Conservation (phyloP, 2,113 vertebrate species). For the Grammomys dolichurus region DNA sequence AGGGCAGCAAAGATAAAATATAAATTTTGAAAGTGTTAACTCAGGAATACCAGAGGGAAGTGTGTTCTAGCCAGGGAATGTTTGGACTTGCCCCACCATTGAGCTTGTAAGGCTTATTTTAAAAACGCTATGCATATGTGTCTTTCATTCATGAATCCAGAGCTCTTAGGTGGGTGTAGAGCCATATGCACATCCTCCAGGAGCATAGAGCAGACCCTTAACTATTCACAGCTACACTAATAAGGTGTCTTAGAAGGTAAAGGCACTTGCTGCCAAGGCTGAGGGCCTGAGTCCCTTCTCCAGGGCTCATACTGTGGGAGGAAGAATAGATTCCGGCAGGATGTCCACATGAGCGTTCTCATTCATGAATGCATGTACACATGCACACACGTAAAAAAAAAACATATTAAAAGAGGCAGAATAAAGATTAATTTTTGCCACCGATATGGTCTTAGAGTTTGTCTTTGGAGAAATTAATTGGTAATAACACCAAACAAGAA, state of each 20-base stretch:
- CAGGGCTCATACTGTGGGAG: not conserved
- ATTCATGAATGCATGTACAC: not conserved
- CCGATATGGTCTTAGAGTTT: not conserved
- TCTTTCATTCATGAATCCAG: too few species aligned
- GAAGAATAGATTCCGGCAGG: not conserved
- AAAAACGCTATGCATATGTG: too few species aligned
- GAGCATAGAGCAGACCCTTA: too few species aligned
- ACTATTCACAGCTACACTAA: not conserved
- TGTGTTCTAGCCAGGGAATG: too few species aligned
- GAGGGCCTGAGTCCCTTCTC: not conserved
- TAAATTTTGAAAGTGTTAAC: too few species aligned
- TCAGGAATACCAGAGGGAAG: too few species aligned
- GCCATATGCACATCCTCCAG: too few species aligned
- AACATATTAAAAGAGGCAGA: not conserved
- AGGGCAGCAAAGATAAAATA: too few species aligned
- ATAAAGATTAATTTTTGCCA: not conserved
- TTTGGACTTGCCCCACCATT: too few species aligned
- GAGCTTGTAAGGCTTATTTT: too few species aligned
- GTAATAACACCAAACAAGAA: not conserved
- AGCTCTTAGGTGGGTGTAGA: too few species aligned
- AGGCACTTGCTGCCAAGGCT: not conserved
- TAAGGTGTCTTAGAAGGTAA: not conserved
- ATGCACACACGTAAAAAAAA: not conserved
- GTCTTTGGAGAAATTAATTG: not conserved
- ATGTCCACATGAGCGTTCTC: not conserved